Evolutionary conservation across 2,888 invertebrate species (phyloP), one percentile per base, ranked within the genome.

Genomic region (Acanthosoma haemorrhoidale): DNA sequence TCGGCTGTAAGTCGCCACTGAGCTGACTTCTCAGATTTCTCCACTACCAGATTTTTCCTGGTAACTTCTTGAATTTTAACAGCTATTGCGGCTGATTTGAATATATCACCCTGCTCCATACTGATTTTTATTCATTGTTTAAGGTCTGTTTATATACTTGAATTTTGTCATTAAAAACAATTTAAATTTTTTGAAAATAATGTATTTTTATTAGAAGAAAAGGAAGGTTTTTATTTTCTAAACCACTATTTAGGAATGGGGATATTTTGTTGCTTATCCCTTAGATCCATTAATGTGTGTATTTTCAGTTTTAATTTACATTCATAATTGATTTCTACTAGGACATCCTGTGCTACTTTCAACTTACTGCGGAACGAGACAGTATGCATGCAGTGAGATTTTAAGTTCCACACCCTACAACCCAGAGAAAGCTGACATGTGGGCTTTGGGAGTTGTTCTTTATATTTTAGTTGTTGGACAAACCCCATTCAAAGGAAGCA

Each of bases 351-450:
- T 36, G 1, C 39, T 25, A 4, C 36, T 36, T 18, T 25, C 43
- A 8, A 66, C 66, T 9, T 66, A 15, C n/a, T 66, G 66, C 16
- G 66, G 66, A 16, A 66, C 66, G 11, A 21, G 29, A 32, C 51
- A 41, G 4, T 66, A 66, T 13, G 66, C 66, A 11, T 39, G 43
- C 15, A 39, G 43, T 13, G 66, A 66, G 21, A 66, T 66, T 15
- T 4, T 66, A 9, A 31, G 15, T 32, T 41, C 29, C n/a, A 66
- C 18, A 31, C 66, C 66, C 4, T 66, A 66, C n/a, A 34, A 66
- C 31, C 66, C 66, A 3, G 43, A 43, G 32, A 66, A 66, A 25
- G 31, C 31, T 2, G 66, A 66, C 29, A 16, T 66, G 18, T 66
- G 66, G 66, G 66, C 66, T 1, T 31, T 66, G 15, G 66, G 66